These are phyloP conservation scores for Vanacampus margaritifer DNA, from an alignment of 2,113 vertebrate species.

Conservation along the genomic window DNA sequence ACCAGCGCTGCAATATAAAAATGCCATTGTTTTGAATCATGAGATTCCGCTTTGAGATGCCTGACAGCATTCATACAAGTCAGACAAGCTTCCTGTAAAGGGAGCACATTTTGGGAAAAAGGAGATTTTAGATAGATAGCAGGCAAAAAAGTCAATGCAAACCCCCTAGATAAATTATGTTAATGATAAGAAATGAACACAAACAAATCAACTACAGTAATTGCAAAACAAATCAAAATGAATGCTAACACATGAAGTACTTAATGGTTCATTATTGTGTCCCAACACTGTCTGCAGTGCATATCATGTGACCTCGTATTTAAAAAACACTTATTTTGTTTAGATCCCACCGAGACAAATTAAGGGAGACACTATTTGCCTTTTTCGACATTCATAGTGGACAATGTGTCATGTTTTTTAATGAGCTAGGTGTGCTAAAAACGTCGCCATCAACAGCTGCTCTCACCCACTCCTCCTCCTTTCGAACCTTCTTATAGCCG, in stretches of 20 bases:
- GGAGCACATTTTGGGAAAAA: no score
- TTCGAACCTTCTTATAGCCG: conserved; percentile 32
- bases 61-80: no score
- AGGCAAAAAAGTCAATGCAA: no score
- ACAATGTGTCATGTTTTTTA: conserved; percentile 64
- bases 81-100: no score
- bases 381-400: conserved; percentile 25
- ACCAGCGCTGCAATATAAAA: no score
- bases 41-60: no score
- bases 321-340: no score
- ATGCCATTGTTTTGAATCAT: no score
- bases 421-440: conserved; percentile 62
- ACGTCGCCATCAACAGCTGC: conserved; percentile 64
- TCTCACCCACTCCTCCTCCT: conserved; percentile 20
- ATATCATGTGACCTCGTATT: not conserved
- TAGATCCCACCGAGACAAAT: not conserved
- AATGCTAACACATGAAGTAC: not conserved
- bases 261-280: no score
- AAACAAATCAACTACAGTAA: not conserved
- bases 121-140: no score
- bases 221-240: not conserved
- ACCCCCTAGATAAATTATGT: no score
- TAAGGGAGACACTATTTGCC: conserved; percentile 23
- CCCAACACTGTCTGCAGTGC: not conserved
- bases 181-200: not conserved